Evolutionary conservation across 2,113 vertebrate species (phyloP).

Genomic region (Halcyon senegalensis): DNA sequence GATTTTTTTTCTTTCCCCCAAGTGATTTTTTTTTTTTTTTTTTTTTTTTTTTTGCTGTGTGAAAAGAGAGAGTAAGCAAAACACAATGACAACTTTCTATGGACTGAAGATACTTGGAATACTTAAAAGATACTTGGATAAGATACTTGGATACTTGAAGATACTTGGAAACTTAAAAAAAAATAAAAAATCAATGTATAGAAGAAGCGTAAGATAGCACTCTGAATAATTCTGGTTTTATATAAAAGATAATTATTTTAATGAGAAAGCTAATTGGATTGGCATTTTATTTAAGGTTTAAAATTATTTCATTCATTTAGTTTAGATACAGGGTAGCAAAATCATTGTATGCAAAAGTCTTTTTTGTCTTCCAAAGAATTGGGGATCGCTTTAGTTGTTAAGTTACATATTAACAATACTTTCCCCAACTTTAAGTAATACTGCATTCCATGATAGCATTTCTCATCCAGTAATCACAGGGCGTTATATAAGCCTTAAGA

Average conservation of each 20-base stretch:
- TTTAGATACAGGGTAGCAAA: neutral
- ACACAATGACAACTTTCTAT: neutral
- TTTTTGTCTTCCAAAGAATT: neutral
- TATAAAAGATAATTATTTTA: neutral
- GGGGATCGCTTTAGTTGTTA: neutral
- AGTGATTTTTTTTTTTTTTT: neutral
- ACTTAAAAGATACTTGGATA: no score
- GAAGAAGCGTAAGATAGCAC: neutral
- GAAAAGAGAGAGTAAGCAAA: neutral
- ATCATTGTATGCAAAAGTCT: neutral
- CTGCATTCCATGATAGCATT: neutral
- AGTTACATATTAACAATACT: neutral
- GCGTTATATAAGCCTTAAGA: neutral
- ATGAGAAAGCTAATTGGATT: neutral
- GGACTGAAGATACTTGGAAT: neutral
- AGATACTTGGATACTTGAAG: neutral
- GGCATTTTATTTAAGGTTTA: neutral
- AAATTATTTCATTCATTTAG: neutral
- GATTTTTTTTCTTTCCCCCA: neutral
- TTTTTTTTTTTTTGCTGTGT: neutral
- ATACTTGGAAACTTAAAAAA: neutral
- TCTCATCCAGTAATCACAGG: slow-evolving; percentile 1
- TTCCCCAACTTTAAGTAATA: neutral
- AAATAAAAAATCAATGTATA: no score
- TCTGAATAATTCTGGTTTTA: neutral